Percentiles rank a stretch among this genome's conserved stretches.
These are phyloP conservation scores for Melanotaenia duboulayi DNA, from an alignment of 2,113 vertebrate species.

Conservation along the genomic window DNA sequence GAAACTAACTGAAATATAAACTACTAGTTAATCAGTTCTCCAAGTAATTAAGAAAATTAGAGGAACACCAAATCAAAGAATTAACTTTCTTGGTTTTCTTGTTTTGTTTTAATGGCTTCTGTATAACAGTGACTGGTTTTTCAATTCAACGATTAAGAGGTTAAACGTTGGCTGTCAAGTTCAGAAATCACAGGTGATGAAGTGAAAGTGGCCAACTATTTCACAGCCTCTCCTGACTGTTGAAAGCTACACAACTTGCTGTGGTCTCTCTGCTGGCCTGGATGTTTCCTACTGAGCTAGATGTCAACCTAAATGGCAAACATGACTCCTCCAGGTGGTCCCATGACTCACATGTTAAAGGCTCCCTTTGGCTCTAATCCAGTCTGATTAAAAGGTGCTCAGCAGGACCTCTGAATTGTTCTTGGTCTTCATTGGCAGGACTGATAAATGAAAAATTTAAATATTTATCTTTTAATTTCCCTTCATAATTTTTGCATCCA, in stretches of 20 bases:
- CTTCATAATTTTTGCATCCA: not conserved
- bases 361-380: slow-evolving; percentile 20
- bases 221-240: slow-evolving; percentile 16
- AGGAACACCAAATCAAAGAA: not conserved
- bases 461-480: not conserved
- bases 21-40: not conserved
- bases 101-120: not conserved
- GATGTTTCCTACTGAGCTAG: slow-evolving; percentile 40
- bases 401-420: not conserved
- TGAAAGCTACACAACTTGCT: slow-evolving; percentile 27
- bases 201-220: slow-evolving; percentile 26
- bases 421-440: not conserved
- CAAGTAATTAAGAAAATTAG: not conserved
- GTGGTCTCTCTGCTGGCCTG: slow-evolving; percentile 7
- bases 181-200: slow-evolving; percentile 14
- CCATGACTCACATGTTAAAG: slow-evolving; percentile 35
- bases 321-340: slow-evolving; percentile 37
- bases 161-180: slow-evolving; percentile 24
- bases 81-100: not conserved
- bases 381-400: slow-evolving; percentile 21
- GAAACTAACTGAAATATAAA: not conserved
- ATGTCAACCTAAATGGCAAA: slow-evolving; percentile 54
- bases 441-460: slow-evolving; percentile 30
- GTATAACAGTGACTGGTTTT: not conserved
- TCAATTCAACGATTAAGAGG: not conserved